Conservation (phyloP, 35 echinoderm and acorn worm species). For the Stichopus chloronotus region DNA sequence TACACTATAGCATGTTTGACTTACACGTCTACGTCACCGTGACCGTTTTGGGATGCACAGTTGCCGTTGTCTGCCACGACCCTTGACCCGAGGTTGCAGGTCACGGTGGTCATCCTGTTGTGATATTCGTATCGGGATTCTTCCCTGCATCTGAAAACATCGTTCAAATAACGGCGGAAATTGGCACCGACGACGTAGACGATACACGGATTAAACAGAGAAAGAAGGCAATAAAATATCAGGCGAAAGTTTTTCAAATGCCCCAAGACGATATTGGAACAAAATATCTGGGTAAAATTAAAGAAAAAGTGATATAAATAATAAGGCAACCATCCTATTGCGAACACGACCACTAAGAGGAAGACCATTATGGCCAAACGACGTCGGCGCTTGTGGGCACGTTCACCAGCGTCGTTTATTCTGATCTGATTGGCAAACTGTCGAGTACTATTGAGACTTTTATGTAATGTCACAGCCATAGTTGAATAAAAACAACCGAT, state of each 20-base stretch:
- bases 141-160: slow-evolving; percentile 28
- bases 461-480: background rate
- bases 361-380: slow-evolving; percentile 43
- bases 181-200: slow-evolving; percentile 42
- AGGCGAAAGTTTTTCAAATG: slow-evolving; percentile 50
- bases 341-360: slow-evolving; percentile 34
- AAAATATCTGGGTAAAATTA: background rate
- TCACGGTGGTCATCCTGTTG: slow-evolving; percentile 19
- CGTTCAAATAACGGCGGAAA: slow-evolving; percentile 14
- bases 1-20: background rate
- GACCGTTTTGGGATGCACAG: background rate
- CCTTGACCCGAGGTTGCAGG: background rate
- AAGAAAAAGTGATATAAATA: slow-evolving; percentile 14
- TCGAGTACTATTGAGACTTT: background rate
- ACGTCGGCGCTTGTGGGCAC: background rate
- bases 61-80: background rate
- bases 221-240: slow-evolving; percentile 43
- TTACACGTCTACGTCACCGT: slow-evolving; percentile 7
- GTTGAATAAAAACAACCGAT: slow-evolving; percentile 36
- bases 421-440: background rate
- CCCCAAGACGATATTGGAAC: slow-evolving; percentile 13
- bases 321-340: slow-evolving; percentile 54
- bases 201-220: slow-evolving; percentile 43
- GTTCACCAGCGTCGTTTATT: slow-evolving; percentile 16
- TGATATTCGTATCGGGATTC: background rate